Base-by-base conservation (phyloP, 2,888 invertebrate species). In the Cyclophora punctaria region DNA sequence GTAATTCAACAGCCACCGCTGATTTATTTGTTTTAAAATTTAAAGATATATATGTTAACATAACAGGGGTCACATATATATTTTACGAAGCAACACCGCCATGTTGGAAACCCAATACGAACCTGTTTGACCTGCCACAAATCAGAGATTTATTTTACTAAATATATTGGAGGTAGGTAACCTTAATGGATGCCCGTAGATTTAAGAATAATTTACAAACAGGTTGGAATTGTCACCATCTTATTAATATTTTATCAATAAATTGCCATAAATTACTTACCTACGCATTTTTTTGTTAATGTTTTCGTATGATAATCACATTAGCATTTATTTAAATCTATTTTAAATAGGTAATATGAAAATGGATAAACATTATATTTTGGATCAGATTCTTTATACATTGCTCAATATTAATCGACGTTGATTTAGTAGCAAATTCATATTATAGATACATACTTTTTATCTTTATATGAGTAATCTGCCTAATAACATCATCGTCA, bases 191-290 rank as follows among this genome's bases (percentile, higher is more conserved):
- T 46, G 46, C 52, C 51, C 50, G 49, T 48, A 50, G 53, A 52
- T 55, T 55, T 52, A 45, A 50, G 40, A 52, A 20, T 51, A 54
- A 61, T 61, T 61, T 59, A 56, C 52, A 52, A 61, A 61, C 59
- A 59, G 56, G 59, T 61, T 56, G 50, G 45, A 51, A 56, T 59
- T 61, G 61, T 61, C 61, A 59, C 55, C 59, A 55, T 46, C 49
- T 50, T 53, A 59, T 59, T 59, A 56, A 59, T 56, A 61, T 58
- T 59, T 56, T 56, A 44, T 43, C 49, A 47, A 60, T 57, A 58
- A 56, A 57, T 58, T 54, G 49, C 46, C 41, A 55, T 55, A 55
- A 61, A 55, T 56, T 37, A 46, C 35, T 47, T 53, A 52, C 53
- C 54, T 57, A 55, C 59, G 55, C 52, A 52, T 57, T 52, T 58